Evolutionary conservation across 2,113 vertebrate genomes (phyloP).

Genomic region (Excalfactoria chinensis): DNA sequence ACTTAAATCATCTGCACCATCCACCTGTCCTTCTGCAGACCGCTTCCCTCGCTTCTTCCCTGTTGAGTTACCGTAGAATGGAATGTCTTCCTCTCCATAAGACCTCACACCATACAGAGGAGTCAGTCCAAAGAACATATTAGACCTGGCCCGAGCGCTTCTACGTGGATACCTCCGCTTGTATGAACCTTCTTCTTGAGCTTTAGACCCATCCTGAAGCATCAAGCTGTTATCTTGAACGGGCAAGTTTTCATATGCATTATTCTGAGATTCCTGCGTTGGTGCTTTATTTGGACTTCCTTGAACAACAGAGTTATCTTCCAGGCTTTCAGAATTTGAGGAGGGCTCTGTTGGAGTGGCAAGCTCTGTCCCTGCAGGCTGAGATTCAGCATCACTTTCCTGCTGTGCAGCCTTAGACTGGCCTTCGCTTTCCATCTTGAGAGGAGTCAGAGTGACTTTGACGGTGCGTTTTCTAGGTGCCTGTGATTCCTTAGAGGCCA

Average conservation of each 20-base stretch:
- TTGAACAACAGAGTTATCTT: slow-evolving; percentile 50
- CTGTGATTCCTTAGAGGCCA: slow-evolving; percentile 74
- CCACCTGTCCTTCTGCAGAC: slow-evolving; percentile 95
- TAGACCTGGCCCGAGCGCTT: slow-evolving; percentile 94
- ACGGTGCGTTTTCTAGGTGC: slow-evolving; percentile 81
- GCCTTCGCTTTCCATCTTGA: slow-evolving; percentile 85
- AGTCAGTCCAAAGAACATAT: slow-evolving; percentile 97
- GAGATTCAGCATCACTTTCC: slow-evolving; percentile 56
- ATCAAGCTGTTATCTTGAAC: slow-evolving; percentile 76
- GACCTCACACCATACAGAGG: slow-evolving; percentile 96
- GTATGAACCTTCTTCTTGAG: slow-evolving; percentile 91
- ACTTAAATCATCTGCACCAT: slow-evolving; percentile 94
- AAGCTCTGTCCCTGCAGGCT: slow-evolving; percentile 47
- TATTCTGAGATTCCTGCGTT: slow-evolving; percentile 73
- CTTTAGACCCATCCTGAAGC: slow-evolving; percentile 84
- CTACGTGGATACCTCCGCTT: slow-evolving; percentile 95
- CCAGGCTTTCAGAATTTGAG: slow-evolving; percentile 26
- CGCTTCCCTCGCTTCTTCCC: slow-evolving; percentile 91
- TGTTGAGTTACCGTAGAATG: slow-evolving; percentile 88
- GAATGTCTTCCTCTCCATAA: slow-evolving; percentile 94
- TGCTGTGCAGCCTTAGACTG: slow-evolving; percentile 66
- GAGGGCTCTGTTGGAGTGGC: slow-evolving; percentile 37
- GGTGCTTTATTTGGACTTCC: slow-evolving; percentile 54
- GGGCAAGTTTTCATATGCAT: slow-evolving; percentile 66
- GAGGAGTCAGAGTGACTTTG: slow-evolving; percentile 82